These are phyloP conservation scores for Pangasius sanitwongsei DNA, from an alignment of 2,797 vertebrate species.

Conservation along the genomic window DNA sequence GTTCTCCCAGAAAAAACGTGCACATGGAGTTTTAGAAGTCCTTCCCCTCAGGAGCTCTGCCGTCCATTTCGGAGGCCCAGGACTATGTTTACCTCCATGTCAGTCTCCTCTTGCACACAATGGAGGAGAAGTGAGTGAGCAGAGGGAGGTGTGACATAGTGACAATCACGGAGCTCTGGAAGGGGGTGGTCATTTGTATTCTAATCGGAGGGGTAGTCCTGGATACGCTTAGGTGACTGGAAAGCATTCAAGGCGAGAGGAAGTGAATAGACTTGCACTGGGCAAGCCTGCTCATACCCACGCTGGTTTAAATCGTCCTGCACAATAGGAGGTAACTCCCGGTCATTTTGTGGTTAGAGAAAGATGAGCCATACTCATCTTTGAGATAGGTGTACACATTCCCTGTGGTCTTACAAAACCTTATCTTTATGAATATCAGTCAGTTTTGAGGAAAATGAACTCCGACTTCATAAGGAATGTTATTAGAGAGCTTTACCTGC, in stretches of 20 bases:
- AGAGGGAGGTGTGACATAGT: constrained; percentile 73
- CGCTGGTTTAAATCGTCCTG: constrained; percentile 68
- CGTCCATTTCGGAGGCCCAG: constrained; percentile 43
- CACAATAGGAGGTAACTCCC: constrained; percentile 67
- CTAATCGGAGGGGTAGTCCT: constrained; percentile 83
- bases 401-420: constrained; percentile 41
- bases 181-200: constrained; percentile 82
- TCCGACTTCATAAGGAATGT: constrained; percentile 27
- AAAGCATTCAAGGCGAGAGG: constrained; percentile 82
- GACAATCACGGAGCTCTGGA: constrained; percentile 66
- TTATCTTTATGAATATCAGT: constrained; percentile 23
- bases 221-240: constrained; percentile 89
- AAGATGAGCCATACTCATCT: constrained; percentile 37
- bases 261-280: constrained; percentile 75
- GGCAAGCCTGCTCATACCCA: constrained; percentile 72
- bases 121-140: constrained; percentile 78
- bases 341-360: constrained; percentile 60
- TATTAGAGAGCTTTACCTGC: constrained; percentile 36
- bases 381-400: constrained; percentile 38
- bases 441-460: constrained; percentile 44
- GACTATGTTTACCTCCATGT: constrained; percentile 80
- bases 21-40: constrained; percentile 49
- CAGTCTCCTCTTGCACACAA: constrained; percentile 70
- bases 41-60: constrained; percentile 48
- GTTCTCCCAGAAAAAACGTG: constrained; percentile 50